Evolutionary conservation across 2,113 vertebrate species (phyloP), one percentile per base, ranked within the genome.

Genomic region (Atrichornis clamosus): DNA sequence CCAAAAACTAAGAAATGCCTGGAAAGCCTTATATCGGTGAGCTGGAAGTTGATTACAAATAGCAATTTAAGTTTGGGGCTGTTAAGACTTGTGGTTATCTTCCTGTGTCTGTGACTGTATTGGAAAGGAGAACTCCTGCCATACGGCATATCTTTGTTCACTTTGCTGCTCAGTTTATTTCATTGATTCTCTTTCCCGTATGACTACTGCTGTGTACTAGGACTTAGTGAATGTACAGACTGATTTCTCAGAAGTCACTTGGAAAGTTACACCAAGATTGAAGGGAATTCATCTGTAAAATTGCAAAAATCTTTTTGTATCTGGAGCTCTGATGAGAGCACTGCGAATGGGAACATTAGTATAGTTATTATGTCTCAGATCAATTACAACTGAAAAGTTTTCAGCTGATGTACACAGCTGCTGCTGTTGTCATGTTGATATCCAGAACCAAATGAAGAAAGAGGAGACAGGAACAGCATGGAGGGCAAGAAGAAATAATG

Each of bases 371-470:
- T 84, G 73, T 88, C 85, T 89, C 84, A 67, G 47, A 82, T 88
- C 83, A n/a, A 55, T 90, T 93, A 88, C 91, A 89, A 52, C 60
- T 41, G 79, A 87, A 92, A 84, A 60, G 21, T 86, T 94, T 93
- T 69, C 67, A 73, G 63, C 63, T 88, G 77, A 86, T 1, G 2
- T 55, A 73, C 18, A 6, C 93, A 74, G 93, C 93, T 91, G 91
- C 64, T 91, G 50, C 13, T 90, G 24, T 82, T 93, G 73, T 89
- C 70, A 72, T 44, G 42, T 74, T 93, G 91, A 93, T 95, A 79
- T 72, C 92, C 83, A 74, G 73, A 96, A 93, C 79, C 60, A 97
- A 95, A 92, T 52, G 56, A 64, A 87, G 83, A 93, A 93, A 95
- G 62, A 33, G 23, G 75, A 93, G 76, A 87, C 13, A 42, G 37